These are phyloP conservation scores for Chymomyza fuscimana DNA, from an alignment of 2,888 invertebrate genomes.

Conservation along the genomic window DNA sequence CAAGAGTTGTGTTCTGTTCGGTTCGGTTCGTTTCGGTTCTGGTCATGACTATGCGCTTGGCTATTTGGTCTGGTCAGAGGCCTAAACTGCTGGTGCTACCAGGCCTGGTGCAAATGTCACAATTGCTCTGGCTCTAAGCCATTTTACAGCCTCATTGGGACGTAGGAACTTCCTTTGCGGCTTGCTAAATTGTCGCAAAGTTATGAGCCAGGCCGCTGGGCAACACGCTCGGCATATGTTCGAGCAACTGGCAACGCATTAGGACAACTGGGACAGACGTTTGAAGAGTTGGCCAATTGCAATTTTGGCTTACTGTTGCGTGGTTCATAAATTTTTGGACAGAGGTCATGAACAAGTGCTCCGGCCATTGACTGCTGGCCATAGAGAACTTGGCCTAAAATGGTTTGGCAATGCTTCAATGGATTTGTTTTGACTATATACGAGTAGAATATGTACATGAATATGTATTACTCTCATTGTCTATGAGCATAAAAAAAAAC, in stretches of 20 bases:
- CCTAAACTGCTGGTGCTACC: conserved; percentile 32
- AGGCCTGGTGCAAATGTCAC: conserved; percentile 64
- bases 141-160: not conserved
- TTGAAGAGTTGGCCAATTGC: not conserved
- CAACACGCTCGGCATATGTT: conserved; percentile 5
- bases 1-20: not conserved
- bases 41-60: not conserved
- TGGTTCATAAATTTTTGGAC: not conserved
- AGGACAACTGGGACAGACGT: not conserved
- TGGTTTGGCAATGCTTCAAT: not conserved
- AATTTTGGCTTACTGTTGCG: not conserved
- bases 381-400: not conserved
- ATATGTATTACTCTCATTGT: too few species aligned
- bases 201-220: conserved; percentile 45
- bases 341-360: not conserved
- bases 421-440: not conserved
- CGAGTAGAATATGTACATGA: too few species aligned
- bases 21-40: not conserved
- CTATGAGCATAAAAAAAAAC: too few species aligned
- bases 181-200: conserved; percentile 67
- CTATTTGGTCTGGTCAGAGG: not conserved
- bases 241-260: not conserved
- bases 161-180: not conserved
- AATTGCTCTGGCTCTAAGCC: conserved; percentile 31
- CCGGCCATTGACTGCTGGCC: not conserved